Conservation (phyloP, 2,888 invertebrate species). For the Cantharis lateralis region DNA sequence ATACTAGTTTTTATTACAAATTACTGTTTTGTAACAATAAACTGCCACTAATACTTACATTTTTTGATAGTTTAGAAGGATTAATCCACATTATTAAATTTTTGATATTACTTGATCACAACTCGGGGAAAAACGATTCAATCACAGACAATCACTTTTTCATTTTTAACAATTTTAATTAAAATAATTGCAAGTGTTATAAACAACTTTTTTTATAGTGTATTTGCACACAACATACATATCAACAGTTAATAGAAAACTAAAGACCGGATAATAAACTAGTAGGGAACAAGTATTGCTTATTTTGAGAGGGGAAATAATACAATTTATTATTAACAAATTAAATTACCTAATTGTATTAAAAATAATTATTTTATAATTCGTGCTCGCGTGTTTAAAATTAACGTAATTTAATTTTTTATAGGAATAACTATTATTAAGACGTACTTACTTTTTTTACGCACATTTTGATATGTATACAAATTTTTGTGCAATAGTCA, state of each 20-base stretch:
- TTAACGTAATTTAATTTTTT: background rate
- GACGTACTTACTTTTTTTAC: background rate
- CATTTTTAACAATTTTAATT: background rate
- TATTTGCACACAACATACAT: background rate
- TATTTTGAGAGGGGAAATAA: background rate
- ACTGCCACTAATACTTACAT: background rate
- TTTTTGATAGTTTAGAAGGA: background rate
- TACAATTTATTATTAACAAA: background rate
- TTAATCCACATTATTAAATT: background rate
- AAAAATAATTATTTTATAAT: background rate
- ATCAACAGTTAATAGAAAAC: background rate
- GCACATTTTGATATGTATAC: background rate
- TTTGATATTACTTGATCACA: background rate
- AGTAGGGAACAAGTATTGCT: background rate
- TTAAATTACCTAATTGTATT: background rate
- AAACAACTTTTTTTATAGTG: background rate
- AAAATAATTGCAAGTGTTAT: background rate
- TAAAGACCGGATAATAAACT: background rate
- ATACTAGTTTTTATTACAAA: background rate
- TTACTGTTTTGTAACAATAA: background rate
- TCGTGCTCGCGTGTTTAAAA: background rate
- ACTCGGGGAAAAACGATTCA: background rate
- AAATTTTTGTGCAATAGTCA: background rate
- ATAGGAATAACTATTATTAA: background rate
- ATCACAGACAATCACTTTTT: background rate